phyloP scores from a whole-genome alignment of 2,888 invertebrate genomes.

The Crossocerus cetratus region DNA sequence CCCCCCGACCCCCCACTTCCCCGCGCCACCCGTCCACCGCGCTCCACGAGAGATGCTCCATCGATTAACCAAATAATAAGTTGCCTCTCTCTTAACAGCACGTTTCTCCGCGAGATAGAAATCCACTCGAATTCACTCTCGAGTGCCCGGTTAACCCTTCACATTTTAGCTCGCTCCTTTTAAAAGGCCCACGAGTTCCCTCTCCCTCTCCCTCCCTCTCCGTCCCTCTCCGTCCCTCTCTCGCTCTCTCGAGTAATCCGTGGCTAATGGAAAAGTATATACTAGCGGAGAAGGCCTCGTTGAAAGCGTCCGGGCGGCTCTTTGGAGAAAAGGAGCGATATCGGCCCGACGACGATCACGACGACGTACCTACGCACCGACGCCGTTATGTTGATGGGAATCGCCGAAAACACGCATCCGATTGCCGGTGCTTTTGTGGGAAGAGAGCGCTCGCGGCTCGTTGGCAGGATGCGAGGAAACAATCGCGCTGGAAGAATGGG shows the following conservation, averaged over 20 bases:
- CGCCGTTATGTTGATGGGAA: slow-evolving; percentile 58
- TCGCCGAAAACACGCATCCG: slow-evolving; percentile 49
- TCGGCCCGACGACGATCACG: no score
- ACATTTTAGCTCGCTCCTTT: not conserved
- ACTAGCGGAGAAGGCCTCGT: not conserved
- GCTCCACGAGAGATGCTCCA: not conserved
- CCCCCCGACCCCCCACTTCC: slow-evolving; percentile 11
- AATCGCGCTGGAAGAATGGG: slow-evolving; percentile 66
- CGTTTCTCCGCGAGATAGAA: not conserved
- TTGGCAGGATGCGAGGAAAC: slow-evolving; percentile 71
- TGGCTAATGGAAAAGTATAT: slow-evolving; percentile 1
- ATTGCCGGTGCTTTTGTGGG: slow-evolving; percentile 62
- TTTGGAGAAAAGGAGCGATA: no score
- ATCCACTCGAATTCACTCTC: not conserved
- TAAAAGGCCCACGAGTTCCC: not conserved
- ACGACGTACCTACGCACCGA: no score
- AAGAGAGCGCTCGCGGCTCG: slow-evolving; percentile 54
- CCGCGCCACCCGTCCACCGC: not conserved
- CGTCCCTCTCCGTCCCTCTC: no score
- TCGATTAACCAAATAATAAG: slow-evolving; percentile 25
- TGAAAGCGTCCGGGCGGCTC: no score
- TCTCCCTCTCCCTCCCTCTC: no score
- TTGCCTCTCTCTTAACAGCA: not conserved
- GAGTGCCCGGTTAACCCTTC: not conserved
- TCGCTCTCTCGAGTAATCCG: not conserved